phyloP scores from a whole-genome alignment of 2,888 invertebrate species.

The Drosophila neotestacea region DNA sequence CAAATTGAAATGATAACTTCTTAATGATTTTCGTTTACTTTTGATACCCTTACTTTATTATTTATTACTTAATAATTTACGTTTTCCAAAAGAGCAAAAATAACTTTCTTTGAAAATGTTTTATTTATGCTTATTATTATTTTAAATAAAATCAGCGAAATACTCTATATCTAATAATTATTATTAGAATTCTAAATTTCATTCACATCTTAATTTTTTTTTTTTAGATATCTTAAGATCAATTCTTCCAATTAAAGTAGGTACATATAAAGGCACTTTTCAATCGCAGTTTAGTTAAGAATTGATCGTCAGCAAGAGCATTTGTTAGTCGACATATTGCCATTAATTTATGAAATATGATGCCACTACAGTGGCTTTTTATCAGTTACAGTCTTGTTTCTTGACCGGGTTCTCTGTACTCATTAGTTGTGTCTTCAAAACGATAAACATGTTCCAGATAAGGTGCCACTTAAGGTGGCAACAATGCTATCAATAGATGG shows the following conservation, averaged over 20 bases:
- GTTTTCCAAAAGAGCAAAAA: too few species aligned
- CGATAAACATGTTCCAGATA: conserved; percentile 26
- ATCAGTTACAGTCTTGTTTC: conserved; percentile 3
- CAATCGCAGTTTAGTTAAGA: too few species aligned
- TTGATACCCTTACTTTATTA: not conserved
- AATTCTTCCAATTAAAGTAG: too few species aligned
- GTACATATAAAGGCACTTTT: too few species aligned
- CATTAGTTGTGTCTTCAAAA: conserved; percentile 1
- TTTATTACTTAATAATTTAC: too few species aligned
- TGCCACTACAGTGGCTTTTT: conserved; percentile 5
- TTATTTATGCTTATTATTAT: too few species aligned
- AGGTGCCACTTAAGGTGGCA: conserved; percentile 20
- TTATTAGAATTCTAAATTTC: too few species aligned
- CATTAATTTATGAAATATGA: not conserved
- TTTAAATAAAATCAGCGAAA: too few species aligned
- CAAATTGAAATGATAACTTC: not conserved
- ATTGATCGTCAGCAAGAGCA: not conserved
- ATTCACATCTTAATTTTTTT: too few species aligned
- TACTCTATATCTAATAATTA: too few species aligned
- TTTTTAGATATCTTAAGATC: too few species aligned
- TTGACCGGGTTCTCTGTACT: not conserved
- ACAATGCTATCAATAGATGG: not conserved
- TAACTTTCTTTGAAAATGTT: too few species aligned
- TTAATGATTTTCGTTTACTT: not conserved
- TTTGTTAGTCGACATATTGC: not conserved